Evolutionary conservation across 2,113 vertebrate genomes (phyloP), one percentile per base, ranked within the genome.

Genomic region (Antidorcas marsupialis): DNA sequence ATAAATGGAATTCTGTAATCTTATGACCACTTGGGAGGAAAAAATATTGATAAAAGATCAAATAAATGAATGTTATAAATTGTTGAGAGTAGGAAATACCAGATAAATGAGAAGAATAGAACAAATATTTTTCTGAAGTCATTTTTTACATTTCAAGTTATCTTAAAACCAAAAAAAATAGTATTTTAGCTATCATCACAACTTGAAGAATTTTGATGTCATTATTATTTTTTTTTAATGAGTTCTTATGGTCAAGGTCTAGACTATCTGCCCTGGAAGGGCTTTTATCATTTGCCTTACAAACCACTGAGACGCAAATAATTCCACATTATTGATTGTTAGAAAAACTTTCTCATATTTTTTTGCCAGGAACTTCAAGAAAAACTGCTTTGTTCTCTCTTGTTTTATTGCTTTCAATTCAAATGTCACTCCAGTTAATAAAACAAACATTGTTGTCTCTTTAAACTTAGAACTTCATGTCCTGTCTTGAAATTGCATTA

Each of bases 31-130:
- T 95, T 97, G 47, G 76, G 79, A 96, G n/a, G 60, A 19, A 82
- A 95, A 97, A 95, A 95, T 96, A 89, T 98, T 97, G 64, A 95
- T 97, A 96, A 98, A 97, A 97, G 87, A 98, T 97, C 64, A 97
- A 98, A 95, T 96, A 90, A 97, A 96, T 91, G 50, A 86, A 78
- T 71, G 25, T 47, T 93, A 86, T 96, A 96, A 95, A 89, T 52
- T 97, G 88, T 96, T 97, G 71, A 93, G 76, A 91, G 15, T 74
- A 95, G 59, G 25, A 97, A 95, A 86, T 71, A 92, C n/a, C 25
- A 95, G 94, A 96, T 91, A 95, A 96, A 94, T 88, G 28, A 96
- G 60, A 94, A 95, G 39, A 96, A 74, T 11, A 81, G 88, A 96
- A 53, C 28, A 95, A 87, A 88, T 92, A 91, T 94, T 97, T 97